phyloP scores from a whole-genome alignment of 1,140 invertebrate species.

The Acromyrmex charruanus region DNA sequence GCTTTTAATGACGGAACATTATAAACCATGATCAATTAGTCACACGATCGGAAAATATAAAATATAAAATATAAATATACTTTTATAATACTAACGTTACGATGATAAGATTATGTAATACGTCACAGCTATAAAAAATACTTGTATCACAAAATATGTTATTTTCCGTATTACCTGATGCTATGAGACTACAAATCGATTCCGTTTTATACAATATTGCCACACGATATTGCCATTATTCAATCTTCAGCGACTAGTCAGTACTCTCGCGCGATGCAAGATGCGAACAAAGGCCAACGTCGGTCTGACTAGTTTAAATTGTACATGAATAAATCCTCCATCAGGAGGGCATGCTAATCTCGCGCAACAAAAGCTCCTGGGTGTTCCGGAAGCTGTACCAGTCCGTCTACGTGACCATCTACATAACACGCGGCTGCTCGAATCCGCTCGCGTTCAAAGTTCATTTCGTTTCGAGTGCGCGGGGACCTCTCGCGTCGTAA shows the following conservation, averaged over 20 bases:
- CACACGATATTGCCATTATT: constrained; percentile 1
- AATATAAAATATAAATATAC: background rate
- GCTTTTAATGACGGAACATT: background rate
- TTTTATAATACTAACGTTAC: background rate
- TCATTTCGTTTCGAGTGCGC: constrained; percentile 50
- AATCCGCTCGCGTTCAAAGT: constrained; percentile 64
- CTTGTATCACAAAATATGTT: background rate
- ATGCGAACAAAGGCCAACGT: constrained; percentile 69
- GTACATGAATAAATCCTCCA: constrained; percentile 82
- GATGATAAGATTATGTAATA: background rate
- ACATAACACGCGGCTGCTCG: constrained; percentile 76
- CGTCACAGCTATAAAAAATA: background rate
- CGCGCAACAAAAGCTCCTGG: constrained; percentile 73
- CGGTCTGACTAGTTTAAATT: constrained; percentile 78
- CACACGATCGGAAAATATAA: background rate
- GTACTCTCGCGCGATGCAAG: constrained; percentile 26
- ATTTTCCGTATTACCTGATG: background rate
- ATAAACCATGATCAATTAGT: constrained; percentile 26
- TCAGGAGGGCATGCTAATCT: constrained; percentile 80
- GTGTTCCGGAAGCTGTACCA: constrained; percentile 68
- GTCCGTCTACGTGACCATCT: constrained; percentile 66
- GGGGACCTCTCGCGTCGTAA: constrained; percentile 56
- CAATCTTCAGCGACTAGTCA: constrained; percentile 27
- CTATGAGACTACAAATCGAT: background rate
- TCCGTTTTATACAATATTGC: background rate